phyloP scores from a whole-genome alignment of 2,113 vertebrate genomes.

The Eulemur macaco region DNA sequence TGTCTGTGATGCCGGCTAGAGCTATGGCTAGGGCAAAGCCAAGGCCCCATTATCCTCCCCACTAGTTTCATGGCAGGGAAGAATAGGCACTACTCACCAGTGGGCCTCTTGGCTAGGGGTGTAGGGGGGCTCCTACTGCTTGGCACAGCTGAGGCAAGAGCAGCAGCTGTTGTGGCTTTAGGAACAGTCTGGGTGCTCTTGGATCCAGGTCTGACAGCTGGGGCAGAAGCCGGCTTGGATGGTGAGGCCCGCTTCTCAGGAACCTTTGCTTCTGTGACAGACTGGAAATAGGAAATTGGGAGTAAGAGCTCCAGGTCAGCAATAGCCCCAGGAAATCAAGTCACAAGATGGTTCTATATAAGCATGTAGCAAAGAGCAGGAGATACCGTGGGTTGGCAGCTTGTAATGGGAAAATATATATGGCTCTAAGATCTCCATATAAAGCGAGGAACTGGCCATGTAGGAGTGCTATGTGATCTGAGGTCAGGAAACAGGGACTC shows the following conservation, averaged over 20 bases:
- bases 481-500: background rate
- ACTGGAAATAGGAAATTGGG: constrained; percentile 25
- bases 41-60: background rate
- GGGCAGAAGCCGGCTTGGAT: constrained; percentile 81
- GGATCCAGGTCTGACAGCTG: constrained; percentile 53
- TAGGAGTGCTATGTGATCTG: background rate
- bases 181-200: constrained; percentile 76
- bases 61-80: background rate
- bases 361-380: background rate
- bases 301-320: background rate
- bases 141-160: constrained; percentile 69
- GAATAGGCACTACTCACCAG: constrained; percentile 80
- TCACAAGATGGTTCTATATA: background rate
- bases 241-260: constrained; percentile 83
- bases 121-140: constrained; percentile 52
- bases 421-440: background rate
- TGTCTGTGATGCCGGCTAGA: background rate
- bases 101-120: constrained; percentile 85
- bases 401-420: background rate
- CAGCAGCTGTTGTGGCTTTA: constrained; percentile 73
- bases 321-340: background rate
- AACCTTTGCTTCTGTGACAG: constrained; percentile 83
- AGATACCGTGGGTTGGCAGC: background rate
- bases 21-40: background rate
- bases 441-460: background rate